A percentile compares a stretch with the other conserved stretches of the same genome.
These are phyloP conservation scores for Myotis daubentonii DNA, from an alignment of 2,797 vertebrate genomes.

Conservation along the genomic window DNA sequence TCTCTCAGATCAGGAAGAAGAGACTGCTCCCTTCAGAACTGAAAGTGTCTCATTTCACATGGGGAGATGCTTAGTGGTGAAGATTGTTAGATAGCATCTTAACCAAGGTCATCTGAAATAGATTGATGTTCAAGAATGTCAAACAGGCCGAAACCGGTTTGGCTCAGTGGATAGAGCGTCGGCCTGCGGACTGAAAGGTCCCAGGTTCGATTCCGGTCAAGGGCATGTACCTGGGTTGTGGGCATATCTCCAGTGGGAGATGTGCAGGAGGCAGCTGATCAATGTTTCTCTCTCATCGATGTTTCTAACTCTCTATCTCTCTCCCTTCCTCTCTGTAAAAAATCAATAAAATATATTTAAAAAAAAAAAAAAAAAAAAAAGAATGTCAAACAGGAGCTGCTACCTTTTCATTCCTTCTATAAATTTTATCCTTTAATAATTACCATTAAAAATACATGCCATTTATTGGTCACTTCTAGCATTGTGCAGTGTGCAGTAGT, in stretches of 20 bases:
- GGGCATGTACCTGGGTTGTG: too few relatives aligned
- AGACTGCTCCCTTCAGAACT: background rate
- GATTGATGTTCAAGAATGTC: background rate
- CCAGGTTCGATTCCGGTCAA: too few relatives aligned
- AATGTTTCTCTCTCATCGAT: too few relatives aligned
- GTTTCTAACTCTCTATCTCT: too few relatives aligned
- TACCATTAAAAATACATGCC: background rate
- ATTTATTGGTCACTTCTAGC: background rate
- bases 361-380: too few relatives aligned
- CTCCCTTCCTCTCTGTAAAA: too few relatives aligned
- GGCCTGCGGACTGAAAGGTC: too few relatives aligned
- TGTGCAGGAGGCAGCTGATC: too few relatives aligned
- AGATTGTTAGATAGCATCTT: background rate
- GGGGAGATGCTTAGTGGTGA: background rate
- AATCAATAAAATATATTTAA: too few relatives aligned
- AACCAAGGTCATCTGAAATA: background rate
- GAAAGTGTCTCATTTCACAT: background rate
- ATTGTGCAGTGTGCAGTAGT: background rate
- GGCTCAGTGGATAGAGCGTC: too few relatives aligned
- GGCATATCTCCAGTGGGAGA: too few relatives aligned
- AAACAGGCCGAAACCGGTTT: too few relatives aligned
- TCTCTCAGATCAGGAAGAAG: background rate
- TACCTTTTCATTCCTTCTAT: slow-evolving; percentile 12
- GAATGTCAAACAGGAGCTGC: background rate
- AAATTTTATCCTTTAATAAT: slow-evolving; percentile 20